These are phyloP conservation scores for Umimayanthus kanabou DNA, from an alignment of 92 coral and sea anemone species.

Conservation along the genomic window DNA sequence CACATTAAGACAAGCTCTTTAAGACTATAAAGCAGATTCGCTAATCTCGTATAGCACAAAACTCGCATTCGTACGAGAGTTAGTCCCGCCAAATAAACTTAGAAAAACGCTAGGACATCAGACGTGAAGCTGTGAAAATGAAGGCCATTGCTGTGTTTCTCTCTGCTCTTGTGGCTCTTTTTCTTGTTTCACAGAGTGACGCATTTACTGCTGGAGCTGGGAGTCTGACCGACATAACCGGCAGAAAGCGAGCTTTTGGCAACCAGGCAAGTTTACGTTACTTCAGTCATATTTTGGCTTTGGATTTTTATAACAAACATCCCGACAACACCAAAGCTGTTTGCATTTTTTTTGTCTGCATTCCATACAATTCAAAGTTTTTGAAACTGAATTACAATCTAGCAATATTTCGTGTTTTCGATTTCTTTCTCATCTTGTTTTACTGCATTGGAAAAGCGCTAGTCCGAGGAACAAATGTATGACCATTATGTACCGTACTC, in stretches of 20 bases:
- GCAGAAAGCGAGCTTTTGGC: background rate
- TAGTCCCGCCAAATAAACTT: no score
- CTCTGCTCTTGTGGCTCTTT: background rate
- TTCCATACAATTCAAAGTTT: background rate
- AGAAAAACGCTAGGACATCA: background rate
- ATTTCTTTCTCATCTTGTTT: no score
- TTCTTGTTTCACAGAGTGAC: constrained; percentile 19
- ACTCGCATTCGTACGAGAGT: background rate
- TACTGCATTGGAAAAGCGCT: no score
- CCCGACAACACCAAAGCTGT: background rate
- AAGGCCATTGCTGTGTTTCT: background rate
- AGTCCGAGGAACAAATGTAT: no score
- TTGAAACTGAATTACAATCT: background rate
- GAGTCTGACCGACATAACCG: background rate
- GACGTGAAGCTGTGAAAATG: background rate
- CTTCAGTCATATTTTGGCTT: background rate
- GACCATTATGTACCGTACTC: no score
- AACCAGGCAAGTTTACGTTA: constrained; percentile 6
- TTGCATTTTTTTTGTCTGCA: background rate
- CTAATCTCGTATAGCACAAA: background rate
- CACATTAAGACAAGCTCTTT: background rate
- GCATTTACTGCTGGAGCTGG: constrained; percentile 25
- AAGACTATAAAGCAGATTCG: background rate
- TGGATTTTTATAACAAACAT: background rate
- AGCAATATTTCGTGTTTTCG: no score